These are phyloP conservation scores for Drosophila merina DNA, from an alignment of 2,888 invertebrate genomes.

Conservation along the genomic window DNA sequence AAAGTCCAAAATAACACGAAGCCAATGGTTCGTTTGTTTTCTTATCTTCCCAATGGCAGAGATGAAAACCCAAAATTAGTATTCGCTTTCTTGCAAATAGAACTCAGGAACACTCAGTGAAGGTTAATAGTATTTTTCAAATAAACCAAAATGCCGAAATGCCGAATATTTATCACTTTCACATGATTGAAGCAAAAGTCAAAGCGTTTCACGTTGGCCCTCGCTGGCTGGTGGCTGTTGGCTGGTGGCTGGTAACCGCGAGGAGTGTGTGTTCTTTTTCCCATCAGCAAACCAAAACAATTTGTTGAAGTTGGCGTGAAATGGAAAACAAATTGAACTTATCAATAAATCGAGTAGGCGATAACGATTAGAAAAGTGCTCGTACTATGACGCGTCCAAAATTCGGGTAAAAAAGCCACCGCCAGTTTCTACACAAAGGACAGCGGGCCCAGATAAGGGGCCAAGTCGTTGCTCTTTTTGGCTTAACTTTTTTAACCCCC, in stretches of 20 bases:
- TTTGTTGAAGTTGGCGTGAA: conserved; percentile 66
- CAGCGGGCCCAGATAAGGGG: conserved; percentile 42
- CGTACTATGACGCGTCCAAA: conserved; percentile 41
- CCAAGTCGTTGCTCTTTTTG: conserved; percentile 45
- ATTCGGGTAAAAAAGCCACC: conserved; percentile 1
- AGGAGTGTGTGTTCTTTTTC: conserved; percentile 34
- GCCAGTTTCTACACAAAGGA: conserved; percentile 13
- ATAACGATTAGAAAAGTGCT: conserved; percentile 63
- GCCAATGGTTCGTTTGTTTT: background rate
- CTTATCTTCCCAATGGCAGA: conserved; percentile 27
- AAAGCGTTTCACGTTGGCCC: conserved; percentile 3
- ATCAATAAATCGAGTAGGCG: conserved; percentile 68
- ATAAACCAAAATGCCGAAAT: background rate
- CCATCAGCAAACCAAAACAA: conserved; percentile 50
- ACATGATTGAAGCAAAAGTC: conserved; percentile 1
- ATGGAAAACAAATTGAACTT: conserved; percentile 76
- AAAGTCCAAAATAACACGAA: conserved; percentile 31
- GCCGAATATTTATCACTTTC: conserved; percentile 9
- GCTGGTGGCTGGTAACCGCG: background rate
- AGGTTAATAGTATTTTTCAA: background rate
- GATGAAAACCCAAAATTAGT: conserved; percentile 7
- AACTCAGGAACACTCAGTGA: background rate
- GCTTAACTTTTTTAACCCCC: background rate
- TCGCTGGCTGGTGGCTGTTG: background rate
- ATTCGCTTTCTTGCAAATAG: background rate